Conservation (phyloP, 2,888 invertebrate species). For the Fragum sueziense region DNA sequence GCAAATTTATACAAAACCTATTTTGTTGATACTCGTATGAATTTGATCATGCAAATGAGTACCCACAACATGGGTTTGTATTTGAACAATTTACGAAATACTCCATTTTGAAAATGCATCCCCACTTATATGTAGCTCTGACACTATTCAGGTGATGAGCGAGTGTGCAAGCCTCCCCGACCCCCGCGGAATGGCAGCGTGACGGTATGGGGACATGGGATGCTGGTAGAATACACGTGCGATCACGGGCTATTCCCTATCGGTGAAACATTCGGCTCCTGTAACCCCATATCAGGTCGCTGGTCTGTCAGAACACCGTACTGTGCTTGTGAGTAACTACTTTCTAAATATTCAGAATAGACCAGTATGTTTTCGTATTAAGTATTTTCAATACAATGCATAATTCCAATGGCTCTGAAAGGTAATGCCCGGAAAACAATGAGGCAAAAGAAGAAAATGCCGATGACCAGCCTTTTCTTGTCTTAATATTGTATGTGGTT, state of each 20-base stretch:
- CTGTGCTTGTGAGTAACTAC: constrained; percentile 67
- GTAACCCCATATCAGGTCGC: constrained; percentile 49
- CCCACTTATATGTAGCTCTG: too few species aligned
- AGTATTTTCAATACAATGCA: too few species aligned
- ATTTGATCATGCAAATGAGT: too few species aligned
- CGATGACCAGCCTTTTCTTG: not conserved
- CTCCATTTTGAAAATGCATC: too few species aligned
- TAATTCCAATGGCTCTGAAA: too few species aligned
- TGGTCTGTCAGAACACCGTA: constrained; percentile 61
- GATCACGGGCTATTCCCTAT: constrained; percentile 58
- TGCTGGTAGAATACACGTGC: constrained; percentile 65
- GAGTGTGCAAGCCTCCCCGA: constrained; percentile 43
- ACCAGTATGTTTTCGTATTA: too few species aligned
- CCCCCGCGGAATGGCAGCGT: constrained; percentile 52
- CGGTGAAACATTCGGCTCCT: constrained; percentile 64
- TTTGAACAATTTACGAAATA: too few species aligned
- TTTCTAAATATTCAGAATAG: too few species aligned
- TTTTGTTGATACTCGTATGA: too few species aligned
- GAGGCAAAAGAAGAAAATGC: constrained; percentile 4
- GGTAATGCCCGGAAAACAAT: not conserved
- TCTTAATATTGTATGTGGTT: not conserved
- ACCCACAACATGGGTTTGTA: too few species aligned
- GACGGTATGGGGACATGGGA: constrained; percentile 57
- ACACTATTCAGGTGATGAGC: constrained; percentile 20
- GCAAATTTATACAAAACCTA: too few species aligned